These are phyloP conservation scores for Rhizomys pruinosus DNA, from an alignment of 2,113 vertebrate genomes.

Conservation along the genomic window DNA sequence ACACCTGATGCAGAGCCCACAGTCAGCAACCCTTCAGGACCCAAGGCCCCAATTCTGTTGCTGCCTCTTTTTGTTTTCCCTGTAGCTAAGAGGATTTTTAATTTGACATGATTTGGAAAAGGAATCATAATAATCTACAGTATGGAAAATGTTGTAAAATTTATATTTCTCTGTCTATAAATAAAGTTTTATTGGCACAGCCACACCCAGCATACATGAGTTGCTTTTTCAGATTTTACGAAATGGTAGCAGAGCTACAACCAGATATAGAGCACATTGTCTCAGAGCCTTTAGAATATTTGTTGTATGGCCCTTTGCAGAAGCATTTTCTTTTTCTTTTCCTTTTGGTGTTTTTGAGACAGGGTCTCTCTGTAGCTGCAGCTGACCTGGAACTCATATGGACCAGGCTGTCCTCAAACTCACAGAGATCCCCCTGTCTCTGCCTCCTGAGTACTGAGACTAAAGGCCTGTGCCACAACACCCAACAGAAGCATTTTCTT, in stretches of 20 bases:
- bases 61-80: not conserved
- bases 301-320: not conserved
- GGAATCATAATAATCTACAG: not conserved
- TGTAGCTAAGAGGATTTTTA: not conserved
- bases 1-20: fast-evolving
- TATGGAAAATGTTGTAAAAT: not conserved
- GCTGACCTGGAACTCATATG: too few species aligned
- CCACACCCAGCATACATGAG: not conserved
- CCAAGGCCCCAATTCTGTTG: fast-evolving
- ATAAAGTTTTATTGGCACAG: not conserved
- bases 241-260: not conserved
- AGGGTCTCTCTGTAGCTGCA: too few species aligned
- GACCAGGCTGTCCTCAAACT: too few species aligned
- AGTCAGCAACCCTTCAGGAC: fast-evolving
- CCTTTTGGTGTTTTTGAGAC: too few species aligned
- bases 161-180: not conserved
- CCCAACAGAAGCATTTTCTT: not conserved
- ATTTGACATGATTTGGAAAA: not conserved
- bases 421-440: too few species aligned
- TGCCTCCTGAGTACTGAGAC: too few species aligned
- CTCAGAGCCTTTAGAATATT: not conserved
- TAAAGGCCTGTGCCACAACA: too few species aligned
- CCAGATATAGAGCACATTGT: not conserved
- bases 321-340: not conserved
- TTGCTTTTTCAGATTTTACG: not conserved